Conservation (phyloP, 2,113 vertebrate genomes). For the Oryzias melastigma region DNA sequence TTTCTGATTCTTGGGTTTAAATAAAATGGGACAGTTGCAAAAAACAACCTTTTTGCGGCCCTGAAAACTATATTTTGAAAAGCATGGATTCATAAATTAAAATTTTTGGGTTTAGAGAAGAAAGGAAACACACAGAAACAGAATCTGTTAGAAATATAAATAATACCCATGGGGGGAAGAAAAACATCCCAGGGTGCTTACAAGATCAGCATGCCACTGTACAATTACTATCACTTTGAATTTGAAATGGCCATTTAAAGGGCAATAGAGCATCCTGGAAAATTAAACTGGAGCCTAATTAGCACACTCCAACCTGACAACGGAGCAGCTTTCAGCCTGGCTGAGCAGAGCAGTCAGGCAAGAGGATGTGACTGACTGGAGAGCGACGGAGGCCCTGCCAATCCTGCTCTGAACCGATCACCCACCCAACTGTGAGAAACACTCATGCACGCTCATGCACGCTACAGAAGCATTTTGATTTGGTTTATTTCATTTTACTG, state of each 20-base stretch:
- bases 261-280: slow-evolving; percentile 91
- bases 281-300: slow-evolving; percentile 97
- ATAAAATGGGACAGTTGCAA: slow-evolving; percentile 17
- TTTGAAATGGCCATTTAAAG: slow-evolving; percentile 98
- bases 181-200: slow-evolving; percentile 85
- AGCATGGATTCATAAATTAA: too few relatives aligned
- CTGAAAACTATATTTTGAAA: too few relatives aligned
- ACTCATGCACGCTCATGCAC: slow-evolving; percentile 7
- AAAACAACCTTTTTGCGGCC: too few relatives aligned
- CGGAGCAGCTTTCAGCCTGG: slow-evolving; percentile 88
- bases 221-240: slow-evolving; percentile 95
- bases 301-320: slow-evolving; percentile 94
- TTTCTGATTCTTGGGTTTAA: slow-evolving; percentile 14
- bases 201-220: slow-evolving; percentile 89
- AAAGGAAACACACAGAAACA: slow-evolving; percentile 72
- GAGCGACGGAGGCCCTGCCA: slow-evolving; percentile 78
- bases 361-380: slow-evolving; percentile 87
- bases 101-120: slow-evolving; percentile 13
- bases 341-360: slow-evolving; percentile 91
- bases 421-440: slow-evolving; percentile 69
- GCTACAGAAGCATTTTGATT: not conserved
- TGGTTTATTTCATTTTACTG: not conserved
- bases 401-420: slow-evolving; percentile 59
- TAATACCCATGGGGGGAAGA: slow-evolving; percentile 7
- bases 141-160: slow-evolving; percentile 12